phyloP scores from a whole-genome alignment of 2,888 invertebrate genomes.

The Microctonus hyperodae region DNA sequence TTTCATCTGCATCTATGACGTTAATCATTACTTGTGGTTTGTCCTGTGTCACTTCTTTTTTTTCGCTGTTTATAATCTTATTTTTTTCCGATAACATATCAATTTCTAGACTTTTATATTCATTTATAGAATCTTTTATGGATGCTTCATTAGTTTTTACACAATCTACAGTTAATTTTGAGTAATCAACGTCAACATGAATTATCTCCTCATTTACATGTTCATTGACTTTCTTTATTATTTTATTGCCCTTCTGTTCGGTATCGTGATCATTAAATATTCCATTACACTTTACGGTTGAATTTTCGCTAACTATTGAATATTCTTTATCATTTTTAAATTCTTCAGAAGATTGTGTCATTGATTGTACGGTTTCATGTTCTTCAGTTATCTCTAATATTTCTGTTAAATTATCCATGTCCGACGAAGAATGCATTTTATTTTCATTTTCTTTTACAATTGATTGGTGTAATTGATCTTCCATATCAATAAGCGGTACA shows the following conservation, averaged over 20 bases:
- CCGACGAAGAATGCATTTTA: not conserved
- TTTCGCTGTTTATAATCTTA: not conserved
- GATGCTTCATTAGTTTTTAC: not conserved
- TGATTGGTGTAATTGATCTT: not conserved
- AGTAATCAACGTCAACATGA: not conserved
- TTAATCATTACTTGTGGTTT: not conserved
- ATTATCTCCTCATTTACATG: not conserved
- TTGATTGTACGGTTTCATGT: not conserved
- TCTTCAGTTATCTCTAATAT: not conserved
- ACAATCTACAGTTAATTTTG: not conserved
- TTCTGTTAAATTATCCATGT: not conserved
- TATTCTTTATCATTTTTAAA: not conserved
- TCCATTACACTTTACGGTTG: not conserved
- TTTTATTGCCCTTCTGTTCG: not conserved
- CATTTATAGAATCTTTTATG: not conserved
- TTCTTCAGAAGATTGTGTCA: not conserved
- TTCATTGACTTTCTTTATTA: not conserved
- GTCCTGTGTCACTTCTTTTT: not conserved
- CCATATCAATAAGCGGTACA: conserved; percentile 6
- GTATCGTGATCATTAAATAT: not conserved
- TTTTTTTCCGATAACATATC: conserved; percentile 4
- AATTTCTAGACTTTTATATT: not conserved
- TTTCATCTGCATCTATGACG: not conserved
- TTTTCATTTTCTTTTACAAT: not conserved
- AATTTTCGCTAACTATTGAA: not conserved